Evolutionary conservation across 2,797 vertebrate species (phyloP), one percentile per base, ranked within the genome.

Genomic region (Amniataba percoides): DNA sequence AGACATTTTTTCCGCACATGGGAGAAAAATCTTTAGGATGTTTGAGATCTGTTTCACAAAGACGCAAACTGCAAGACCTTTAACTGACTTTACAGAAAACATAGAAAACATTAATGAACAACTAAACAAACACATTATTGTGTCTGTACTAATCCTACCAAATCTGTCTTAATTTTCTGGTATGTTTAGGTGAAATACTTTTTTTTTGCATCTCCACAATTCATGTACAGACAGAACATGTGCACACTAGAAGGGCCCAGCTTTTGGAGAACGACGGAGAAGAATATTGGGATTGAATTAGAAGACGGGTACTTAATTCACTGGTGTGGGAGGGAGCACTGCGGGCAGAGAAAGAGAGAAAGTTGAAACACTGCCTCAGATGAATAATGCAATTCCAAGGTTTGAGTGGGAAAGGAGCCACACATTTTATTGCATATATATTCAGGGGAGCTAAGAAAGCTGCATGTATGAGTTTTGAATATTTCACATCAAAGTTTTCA

Each of bases 351-450:
- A 74, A 67, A 74, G 72, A 78, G 77, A 84, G 86, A 88, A 81
- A 84, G 86, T 70, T 89, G 85, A 90, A 93, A 90, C 89, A 86
- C 81, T 77, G 71, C 82, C 80, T 88, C 73, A 87, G 91, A 93
- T 91, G 91, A 94, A 93, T 93, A 89, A 93, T 91, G 91, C 68
- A 93, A 90, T 89, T 85, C 73, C 58, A 86, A 69, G 69, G 77
- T 85, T 85, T 91, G 85, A 83, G 87, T 79, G 85, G 83, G 81
- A 92, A 86, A 76, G 78, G 76, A 86, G 84, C 74, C 78, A 59
- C 76, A 52, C 73, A 73, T 88, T 87, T 87, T 72, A 82, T 81
- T 86, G 79, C 92, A 85, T 79, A 84, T 87, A 81, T 85, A 85
- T 85, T 73, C 80, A 85, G 70, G 36, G 52, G 66, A 84, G 80